Percentiles rank a stretch among this genome's conserved stretches.
Conservation (phyloP, 1,140 invertebrate genomes). For the Proctacanthus coquilletti region DNA sequence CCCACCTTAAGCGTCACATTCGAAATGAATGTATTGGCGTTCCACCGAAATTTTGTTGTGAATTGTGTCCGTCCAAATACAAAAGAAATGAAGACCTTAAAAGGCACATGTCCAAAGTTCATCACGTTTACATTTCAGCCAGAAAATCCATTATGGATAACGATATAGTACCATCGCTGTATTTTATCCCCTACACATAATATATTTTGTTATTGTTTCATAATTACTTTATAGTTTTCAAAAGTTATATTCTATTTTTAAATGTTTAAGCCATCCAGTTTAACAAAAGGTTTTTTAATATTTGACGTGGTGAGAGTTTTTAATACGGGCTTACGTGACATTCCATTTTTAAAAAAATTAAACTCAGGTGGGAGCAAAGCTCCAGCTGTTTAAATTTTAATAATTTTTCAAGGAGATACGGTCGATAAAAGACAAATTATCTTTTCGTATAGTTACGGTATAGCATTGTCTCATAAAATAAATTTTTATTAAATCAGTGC, state of each 20-base stretch:
- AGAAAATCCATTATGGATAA: neutral
- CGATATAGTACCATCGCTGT: neutral
- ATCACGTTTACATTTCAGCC: neutral
- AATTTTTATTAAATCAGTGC: no score
- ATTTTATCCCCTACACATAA: slow-evolving; percentile 1
- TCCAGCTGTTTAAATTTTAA: no score
- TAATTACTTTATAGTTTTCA: neutral
- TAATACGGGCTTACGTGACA: no score
- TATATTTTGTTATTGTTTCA: neutral
- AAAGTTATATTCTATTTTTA: neutral
- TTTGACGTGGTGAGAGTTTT: no score
- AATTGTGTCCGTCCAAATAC: slow-evolving; percentile 36
- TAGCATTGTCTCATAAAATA: no score
- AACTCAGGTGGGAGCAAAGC: no score
- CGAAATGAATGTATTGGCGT: slow-evolving; percentile 42
- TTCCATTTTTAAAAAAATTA: no score
- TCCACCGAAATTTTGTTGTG: slow-evolving; percentile 42
- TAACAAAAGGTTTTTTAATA: neutral
- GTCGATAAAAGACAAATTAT: no score
- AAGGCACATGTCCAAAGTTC: slow-evolving; percentile 29
- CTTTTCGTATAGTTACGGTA: no score
- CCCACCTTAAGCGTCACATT: slow-evolving; percentile 39
- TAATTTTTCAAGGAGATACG: no score
- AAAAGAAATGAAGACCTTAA: slow-evolving; percentile 36
- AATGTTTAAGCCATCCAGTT: neutral